Conservation (phyloP, 2,797 vertebrate genomes). For the Syndactyla subalaris region DNA sequence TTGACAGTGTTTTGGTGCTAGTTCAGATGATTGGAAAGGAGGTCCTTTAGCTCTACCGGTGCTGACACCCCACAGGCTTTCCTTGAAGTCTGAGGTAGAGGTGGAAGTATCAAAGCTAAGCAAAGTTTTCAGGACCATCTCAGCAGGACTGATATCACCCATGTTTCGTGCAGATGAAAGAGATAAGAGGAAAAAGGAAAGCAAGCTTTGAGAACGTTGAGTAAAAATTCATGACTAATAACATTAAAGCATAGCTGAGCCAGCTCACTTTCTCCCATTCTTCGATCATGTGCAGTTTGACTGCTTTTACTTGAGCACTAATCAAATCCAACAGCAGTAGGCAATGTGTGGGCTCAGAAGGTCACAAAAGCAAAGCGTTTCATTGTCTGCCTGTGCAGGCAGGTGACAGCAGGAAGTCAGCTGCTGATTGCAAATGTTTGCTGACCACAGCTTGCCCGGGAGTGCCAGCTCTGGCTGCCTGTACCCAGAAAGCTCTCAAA, state of each 20-base stretch:
- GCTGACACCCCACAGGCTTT: neutral
- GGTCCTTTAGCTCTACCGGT: neutral
- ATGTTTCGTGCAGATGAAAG: neutral
- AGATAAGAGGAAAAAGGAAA: neutral
- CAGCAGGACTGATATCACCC: neutral
- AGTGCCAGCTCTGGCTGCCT: neutral
- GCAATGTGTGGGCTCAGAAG: neutral
- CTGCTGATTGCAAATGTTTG: slow-evolving; percentile 7
- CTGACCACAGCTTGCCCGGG: neutral
- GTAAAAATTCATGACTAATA: neutral
- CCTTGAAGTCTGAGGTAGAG: neutral
- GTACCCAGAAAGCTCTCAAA: slow-evolving; percentile 19
- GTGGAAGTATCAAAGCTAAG: neutral
- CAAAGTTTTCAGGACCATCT: neutral
- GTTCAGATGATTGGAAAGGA: neutral
- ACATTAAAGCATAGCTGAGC: neutral
- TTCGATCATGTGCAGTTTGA: neutral
- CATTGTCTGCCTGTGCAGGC: neutral
- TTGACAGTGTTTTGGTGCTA: neutral
- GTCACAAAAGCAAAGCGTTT: neutral
- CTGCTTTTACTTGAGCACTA: neutral
- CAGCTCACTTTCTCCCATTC: neutral
- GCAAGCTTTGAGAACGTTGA: neutral
- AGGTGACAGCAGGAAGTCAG: neutral
- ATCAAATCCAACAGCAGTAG: neutral